Base-by-base conservation (phyloP, 2,888 invertebrate genomes). In the Tanypteryx hageni region DNA sequence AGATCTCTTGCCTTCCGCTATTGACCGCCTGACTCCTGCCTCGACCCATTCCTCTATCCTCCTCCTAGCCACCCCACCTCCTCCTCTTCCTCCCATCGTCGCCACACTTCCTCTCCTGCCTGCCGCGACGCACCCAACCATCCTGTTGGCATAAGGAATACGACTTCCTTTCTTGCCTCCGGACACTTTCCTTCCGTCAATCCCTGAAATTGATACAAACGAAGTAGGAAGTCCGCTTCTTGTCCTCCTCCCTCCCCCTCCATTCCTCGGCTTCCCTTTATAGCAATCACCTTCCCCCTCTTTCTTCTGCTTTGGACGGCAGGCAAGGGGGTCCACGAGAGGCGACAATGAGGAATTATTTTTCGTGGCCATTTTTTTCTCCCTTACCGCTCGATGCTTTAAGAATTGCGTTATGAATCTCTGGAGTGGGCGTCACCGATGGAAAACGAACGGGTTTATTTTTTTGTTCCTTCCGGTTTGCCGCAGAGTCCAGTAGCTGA, bases 211-310 rank as follows among this genome's bases (percentile, higher is more conserved):
- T 76, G 76, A 76, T 76, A 76, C 76, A 76, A 76, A 76, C 10
- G 76, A 76, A 76, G 76, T 76, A 76, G 76, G 76, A 76, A 76
- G 76, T 76, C 22, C 76, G 76, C 22, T 76, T 44, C 44, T 44
- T 44, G 0, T 27, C 76, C 22, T 76, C 76, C n/a, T 22, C 76
- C 22, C 10, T 10, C 5, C 22, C 14, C 18, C 7, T 27, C 10
- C 13, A 14, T 13, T 76, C 27, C 27, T 27, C 76, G 22, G 16
- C 27, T 22, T 76, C 76, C 76, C 13, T 27, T 76, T 27, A 18
- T 22, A 76, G 22, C 3, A 11, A 14, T 11, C 10, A 9, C 22
- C 76, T 11, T 22, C 76, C 68, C 8, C 68, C 10, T 9, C n/a
- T 27, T 76, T 27, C 11, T 22, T 76, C 22, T 27, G 76, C n/a